These are phyloP conservation scores for Liasis olivaceus DNA, from an alignment of 2,797 vertebrate species.

Conservation along the genomic window DNA sequence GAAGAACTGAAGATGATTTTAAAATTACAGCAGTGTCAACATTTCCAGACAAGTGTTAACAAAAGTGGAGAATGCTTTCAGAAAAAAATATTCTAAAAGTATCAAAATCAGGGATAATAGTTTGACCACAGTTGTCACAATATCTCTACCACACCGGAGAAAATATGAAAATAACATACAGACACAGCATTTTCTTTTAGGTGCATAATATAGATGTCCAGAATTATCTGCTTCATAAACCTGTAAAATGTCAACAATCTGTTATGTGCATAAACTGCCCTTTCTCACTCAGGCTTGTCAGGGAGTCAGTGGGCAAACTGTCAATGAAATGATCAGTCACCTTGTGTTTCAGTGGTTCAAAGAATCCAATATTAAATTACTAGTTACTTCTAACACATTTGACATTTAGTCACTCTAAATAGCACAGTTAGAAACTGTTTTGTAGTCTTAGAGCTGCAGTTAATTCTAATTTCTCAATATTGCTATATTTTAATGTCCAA, in stretches of 20 bases:
- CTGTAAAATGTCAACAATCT: conserved; percentile 44
- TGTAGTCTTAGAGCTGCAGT: conserved; percentile 46
- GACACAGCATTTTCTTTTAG: conserved; percentile 27
- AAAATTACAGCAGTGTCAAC: not conserved
- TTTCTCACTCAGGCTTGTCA: conserved; percentile 32
- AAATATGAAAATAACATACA: conserved; percentile 30
- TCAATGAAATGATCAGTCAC: conserved; percentile 34
- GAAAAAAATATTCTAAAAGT: conserved; percentile 36
- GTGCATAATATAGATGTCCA: conserved; percentile 31
- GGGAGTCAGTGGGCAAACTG: conserved; percentile 13
- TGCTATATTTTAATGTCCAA: not conserved
- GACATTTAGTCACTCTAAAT: conserved; percentile 35
- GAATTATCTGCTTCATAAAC: conserved; percentile 49
- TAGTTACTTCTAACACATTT: conserved; percentile 37
- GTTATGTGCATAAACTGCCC: conserved; percentile 22
- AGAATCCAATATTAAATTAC: conserved; percentile 13
- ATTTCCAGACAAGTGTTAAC: not conserved
- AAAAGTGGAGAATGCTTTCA: not conserved
- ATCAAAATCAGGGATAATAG: conserved; percentile 30
- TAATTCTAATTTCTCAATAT: conserved; percentile 1
- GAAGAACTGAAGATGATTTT: conserved; percentile 1
- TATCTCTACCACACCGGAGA: conserved; percentile 12
- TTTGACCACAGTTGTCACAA: not conserved
- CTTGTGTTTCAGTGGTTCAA: conserved; percentile 23
- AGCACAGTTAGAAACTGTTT: conserved; percentile 47